Base-by-base conservation (phyloP, 2,888 invertebrate species). In the Pyrgus malvae region DNA sequence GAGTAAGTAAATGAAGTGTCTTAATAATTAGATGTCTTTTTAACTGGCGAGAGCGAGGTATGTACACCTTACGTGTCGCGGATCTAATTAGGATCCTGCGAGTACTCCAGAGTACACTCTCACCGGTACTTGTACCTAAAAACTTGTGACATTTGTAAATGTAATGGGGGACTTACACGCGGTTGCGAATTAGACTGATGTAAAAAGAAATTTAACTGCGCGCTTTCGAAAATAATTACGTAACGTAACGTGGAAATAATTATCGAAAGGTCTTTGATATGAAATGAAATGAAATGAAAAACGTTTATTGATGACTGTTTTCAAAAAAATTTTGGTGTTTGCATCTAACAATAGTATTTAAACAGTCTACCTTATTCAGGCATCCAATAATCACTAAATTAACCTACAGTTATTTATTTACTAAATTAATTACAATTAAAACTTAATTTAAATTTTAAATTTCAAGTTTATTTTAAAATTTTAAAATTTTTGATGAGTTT, bases 1-100 rank as follows among this genome's bases (percentile, higher is more conserved):
- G 84, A 84, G 77, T 83, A 83, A 87, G 78, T 84, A 86, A 84
- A 87, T 85, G 79, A 84, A 86, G 84, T 85, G 80, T 81, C 80
- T 83, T 80, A 85, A 85, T 85, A 87, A 86, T 85, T 84, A 80
- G 79, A 80, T 78, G 80, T 78, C 80, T 81, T 82, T 84, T 84
- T 78, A 74, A 65, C 70, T 69, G 68, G 74, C 65, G 71, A 63
- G 68, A 68, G 63, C 61, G 65, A 58, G 65, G 65, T 65, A 59
- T 59, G 63, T 58, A 63, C 62, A 61, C 65, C 65, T 54, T 46
- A 54, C 46, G 53, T 54, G 53, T 46, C 23, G 19, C 44, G 53
- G 31, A 54, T 54, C 53, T 54, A 54, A 54, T 54, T 54, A 54
- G 53, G 38, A 53, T 21, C 46, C 40, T 54, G 53, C 40, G 46